Conservation (phyloP, 2,113 vertebrate genomes). For the Crotalus viridis region DNA sequence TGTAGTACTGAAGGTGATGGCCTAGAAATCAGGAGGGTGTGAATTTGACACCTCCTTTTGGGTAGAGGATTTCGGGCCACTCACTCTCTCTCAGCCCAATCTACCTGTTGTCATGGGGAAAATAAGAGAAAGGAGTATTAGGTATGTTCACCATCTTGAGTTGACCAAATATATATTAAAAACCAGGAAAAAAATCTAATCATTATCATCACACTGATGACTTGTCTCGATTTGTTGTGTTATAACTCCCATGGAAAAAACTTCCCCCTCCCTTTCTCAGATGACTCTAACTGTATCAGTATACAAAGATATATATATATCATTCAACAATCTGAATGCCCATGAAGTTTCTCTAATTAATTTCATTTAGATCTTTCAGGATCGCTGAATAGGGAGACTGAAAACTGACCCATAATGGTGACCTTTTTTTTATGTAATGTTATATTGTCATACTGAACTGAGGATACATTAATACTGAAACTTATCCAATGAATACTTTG, state of each 20-base stretch:
- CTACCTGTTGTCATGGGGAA: no score
- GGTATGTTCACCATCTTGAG: no score
- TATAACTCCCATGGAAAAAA: not conserved
- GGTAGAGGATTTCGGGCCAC: not conserved
- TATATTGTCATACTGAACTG: conserved; percentile 44
- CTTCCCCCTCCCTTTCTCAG: not conserved
- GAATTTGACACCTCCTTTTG: not conserved
- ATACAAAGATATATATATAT: not conserved
- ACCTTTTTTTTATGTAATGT: conserved; percentile 21
- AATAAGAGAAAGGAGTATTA: no score
- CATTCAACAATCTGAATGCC: not conserved
- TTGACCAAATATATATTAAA: no score
- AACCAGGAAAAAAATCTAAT: no score
- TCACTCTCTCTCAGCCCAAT: not conserved
- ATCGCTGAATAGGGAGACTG: not conserved
- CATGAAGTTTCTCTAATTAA: not conserved
- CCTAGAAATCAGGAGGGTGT: not conserved
- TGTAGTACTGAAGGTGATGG: not conserved
- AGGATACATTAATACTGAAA: conserved; percentile 37
- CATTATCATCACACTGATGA: no score
- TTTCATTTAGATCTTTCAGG: conserved; percentile 26
- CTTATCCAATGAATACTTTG: conserved; percentile 41
- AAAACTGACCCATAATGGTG: conserved; percentile 11
- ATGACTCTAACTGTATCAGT: not conserved
- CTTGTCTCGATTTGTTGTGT: no score